phyloP scores from a whole-genome alignment of 1,140 invertebrate genomes.

The Panonychus citri region DNA sequence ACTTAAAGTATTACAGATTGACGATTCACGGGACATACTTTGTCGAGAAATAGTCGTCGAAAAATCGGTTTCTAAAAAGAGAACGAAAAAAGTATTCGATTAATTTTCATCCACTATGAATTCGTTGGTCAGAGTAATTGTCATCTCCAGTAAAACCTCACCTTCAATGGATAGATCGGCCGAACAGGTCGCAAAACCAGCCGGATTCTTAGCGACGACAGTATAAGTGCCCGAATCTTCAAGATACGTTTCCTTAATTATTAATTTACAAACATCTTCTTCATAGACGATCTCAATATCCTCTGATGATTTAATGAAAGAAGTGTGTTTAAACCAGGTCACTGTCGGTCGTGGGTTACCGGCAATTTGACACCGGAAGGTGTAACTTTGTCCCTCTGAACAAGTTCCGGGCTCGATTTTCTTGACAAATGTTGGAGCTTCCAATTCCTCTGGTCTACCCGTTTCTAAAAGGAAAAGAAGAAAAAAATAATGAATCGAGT shows the following conservation, averaged over 20 bases:
- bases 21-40: conserved; percentile 64
- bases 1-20: conserved; percentile 46
- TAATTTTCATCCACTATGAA: not conserved
- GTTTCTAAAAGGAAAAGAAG: conserved; percentile 36
- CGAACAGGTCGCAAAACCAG: conserved; percentile 72
- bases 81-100: conserved; percentile 28
- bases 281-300: conserved; percentile 60
- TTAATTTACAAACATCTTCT: conserved; percentile 68
- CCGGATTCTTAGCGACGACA: conserved; percentile 80
- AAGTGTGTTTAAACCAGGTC: conserved; percentile 79
- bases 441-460: conserved; percentile 42
- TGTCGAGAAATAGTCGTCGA: conserved; percentile 46
- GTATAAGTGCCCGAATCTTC: conserved; percentile 92
- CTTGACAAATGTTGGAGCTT: conserved; percentile 58
- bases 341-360: conserved; percentile 68
- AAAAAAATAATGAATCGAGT: not conserved
- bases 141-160: not conserved
- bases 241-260: conserved; percentile 83
- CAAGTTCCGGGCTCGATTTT: conserved; percentile 31
- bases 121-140: not conserved
- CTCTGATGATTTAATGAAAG: conserved; percentile 49
- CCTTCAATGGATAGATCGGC: conserved; percentile 50
- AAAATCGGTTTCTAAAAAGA: conserved; percentile 68
- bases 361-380: conserved; percentile 64
- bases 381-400: conserved; percentile 59